Percentiles rank a stretch among this genome's conserved stretches.
phyloP scores from a whole-genome alignment of 2,797 vertebrate species.

The Smutsia gigantea region DNA sequence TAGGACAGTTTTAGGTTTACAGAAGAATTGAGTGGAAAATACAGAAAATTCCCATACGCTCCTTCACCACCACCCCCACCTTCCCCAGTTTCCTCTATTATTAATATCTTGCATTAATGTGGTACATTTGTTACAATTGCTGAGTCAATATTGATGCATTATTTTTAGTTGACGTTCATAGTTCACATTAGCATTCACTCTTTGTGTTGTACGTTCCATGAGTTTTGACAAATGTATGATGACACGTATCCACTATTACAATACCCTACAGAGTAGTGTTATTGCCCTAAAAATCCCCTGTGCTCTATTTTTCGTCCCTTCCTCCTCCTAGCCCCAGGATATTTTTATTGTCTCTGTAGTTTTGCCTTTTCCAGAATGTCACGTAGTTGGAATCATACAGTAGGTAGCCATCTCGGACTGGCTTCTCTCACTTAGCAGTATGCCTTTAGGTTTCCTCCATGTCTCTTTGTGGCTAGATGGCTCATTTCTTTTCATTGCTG shows the following conservation, averaged over 20 bases:
- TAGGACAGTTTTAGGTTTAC: background rate
- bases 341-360: background rate
- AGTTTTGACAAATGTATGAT: background rate
- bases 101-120: background rate
- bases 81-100: background rate
- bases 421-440: background rate
- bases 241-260: background rate
- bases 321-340: background rate
- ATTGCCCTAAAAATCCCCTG: background rate
- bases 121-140: background rate
- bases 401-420: background rate
- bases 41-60: background rate
- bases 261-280: background rate
- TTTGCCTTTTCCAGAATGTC: background rate
- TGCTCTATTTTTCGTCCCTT: background rate
- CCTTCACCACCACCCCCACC: background rate
- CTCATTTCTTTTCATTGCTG: background rate
- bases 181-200: background rate
- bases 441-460: background rate
- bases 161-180: background rate
- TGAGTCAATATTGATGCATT: background rate
- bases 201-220: background rate
- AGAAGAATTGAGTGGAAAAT: background rate
- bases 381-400: background rate
- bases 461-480: background rate